Evolutionary conservation across 2,888 invertebrate species (phyloP).

Genomic region (Lucinisca nassula): DNA sequence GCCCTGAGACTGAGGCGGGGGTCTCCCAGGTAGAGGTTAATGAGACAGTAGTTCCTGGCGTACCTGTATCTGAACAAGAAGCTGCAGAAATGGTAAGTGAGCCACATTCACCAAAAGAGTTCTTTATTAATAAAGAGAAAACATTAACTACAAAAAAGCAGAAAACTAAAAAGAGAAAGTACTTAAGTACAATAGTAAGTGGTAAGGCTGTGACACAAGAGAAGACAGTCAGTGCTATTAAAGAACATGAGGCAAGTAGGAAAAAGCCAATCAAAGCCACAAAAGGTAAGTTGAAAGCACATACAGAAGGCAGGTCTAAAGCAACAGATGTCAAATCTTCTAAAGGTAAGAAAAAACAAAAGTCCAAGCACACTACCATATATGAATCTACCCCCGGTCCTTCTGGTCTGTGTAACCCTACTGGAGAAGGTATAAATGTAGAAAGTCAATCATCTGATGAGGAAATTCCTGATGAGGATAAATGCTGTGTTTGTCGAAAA

Average conservation of each 20-base stretch:
- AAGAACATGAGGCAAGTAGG: not conserved
- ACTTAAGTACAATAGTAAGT: conserved; percentile 13
- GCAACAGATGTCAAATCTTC: not conserved
- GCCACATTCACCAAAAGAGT: not conserved
- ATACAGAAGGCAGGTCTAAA: not conserved
- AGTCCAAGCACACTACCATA: not conserved
- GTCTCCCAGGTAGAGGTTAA: not conserved
- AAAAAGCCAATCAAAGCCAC: not conserved
- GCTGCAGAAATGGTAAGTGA: not conserved
- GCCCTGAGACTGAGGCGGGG: not conserved
- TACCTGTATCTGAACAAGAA: not conserved
- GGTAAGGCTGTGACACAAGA: conserved; percentile 32
- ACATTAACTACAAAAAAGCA: not conserved
- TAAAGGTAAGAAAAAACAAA: not conserved
- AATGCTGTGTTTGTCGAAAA: not conserved
- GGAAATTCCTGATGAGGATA: not conserved
- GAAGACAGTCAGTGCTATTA: not conserved
- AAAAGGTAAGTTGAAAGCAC: not conserved
- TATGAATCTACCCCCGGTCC: not conserved
- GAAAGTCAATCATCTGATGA: not conserved
- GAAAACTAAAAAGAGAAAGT: conserved; percentile 7
- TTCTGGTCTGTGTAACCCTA: too few relatives aligned
- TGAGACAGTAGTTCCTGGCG: too few relatives aligned
- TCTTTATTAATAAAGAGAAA: not conserved
- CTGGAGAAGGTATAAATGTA: not conserved